Conservation (phyloP, 1,140 invertebrate species). For the Trichomalopsis sarcophagae region DNA sequence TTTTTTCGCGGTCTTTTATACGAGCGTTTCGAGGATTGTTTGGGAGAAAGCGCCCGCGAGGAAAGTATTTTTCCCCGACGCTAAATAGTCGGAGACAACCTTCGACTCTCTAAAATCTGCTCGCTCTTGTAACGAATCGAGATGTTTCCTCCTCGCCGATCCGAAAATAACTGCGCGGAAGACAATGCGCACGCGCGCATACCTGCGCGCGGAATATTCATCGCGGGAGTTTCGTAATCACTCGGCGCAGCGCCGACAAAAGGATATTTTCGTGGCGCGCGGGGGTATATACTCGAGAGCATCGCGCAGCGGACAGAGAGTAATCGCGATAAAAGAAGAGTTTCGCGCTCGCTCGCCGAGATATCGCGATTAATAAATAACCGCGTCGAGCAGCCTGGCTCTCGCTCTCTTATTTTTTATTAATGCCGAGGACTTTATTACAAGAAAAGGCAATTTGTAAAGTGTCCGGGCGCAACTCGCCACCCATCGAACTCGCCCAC, state of each 20-base stretch:
- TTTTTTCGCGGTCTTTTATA: neutral
- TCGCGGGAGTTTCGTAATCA: slow-evolving; percentile 38
- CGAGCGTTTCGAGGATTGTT: no score
- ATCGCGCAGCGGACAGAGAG: slow-evolving; percentile 34
- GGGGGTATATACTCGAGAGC: neutral
- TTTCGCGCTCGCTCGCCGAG: slow-evolving; percentile 35
- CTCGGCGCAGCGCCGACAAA: slow-evolving; percentile 27
- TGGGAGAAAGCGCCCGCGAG: no score
- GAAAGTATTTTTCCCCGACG: no score
- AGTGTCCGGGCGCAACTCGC: slow-evolving; percentile 22
- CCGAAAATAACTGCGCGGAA: neutral
- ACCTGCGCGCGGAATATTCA: slow-evolving; percentile 15
- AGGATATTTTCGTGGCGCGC: slow-evolving; percentile 29
- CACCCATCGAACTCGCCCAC: slow-evolving; percentile 46
- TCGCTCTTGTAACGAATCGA: neutral
- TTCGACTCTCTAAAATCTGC: neutral
- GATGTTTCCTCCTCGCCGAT: no score
- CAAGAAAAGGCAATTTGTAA: slow-evolving; percentile 50
- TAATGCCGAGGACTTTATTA: slow-evolving; percentile 48
- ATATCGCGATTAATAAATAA: slow-evolving; percentile 51
- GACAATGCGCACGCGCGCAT: neutral
- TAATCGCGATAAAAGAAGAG: slow-evolving; percentile 46
- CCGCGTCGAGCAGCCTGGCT: neutral
- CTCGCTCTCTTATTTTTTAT: slow-evolving; percentile 20
- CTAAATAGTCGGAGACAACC: neutral